Evolutionary conservation across 2,888 invertebrate genomes (phyloP).

Genomic region (Phyllotreta cruciferae): DNA sequence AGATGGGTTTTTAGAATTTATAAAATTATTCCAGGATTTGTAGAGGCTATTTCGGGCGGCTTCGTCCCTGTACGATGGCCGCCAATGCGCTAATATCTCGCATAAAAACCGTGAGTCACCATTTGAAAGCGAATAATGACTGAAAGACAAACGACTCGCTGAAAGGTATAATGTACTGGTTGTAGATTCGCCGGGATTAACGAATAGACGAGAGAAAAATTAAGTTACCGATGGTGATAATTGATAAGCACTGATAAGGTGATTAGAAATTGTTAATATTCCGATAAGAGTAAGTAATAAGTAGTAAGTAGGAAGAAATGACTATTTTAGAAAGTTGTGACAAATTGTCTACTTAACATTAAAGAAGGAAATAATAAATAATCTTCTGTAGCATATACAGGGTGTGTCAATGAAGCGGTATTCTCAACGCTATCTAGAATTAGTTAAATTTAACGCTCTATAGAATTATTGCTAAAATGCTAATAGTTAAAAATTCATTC

Average conservation of each 20-base stretch:
- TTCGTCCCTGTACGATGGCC: slow-evolving; percentile 29
- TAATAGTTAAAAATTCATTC: too few species aligned
- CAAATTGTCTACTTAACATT: too few species aligned
- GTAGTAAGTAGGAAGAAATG: neutral
- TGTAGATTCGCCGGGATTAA: slow-evolving; percentile 11
- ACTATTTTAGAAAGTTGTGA: too few species aligned
- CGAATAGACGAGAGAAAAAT: neutral
- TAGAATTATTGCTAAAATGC: too few species aligned
- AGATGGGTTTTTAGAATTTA: too few species aligned
- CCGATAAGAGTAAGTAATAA: neutral
- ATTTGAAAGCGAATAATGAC: slow-evolving; percentile 32
- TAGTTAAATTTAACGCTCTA: too few species aligned
- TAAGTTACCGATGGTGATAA: slow-evolving; percentile 7
- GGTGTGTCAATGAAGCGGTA: too few species aligned
- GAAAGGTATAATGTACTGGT: slow-evolving; percentile 21
- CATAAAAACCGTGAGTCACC: slow-evolving; percentile 53
- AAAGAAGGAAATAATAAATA: too few species aligned
- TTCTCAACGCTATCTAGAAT: too few species aligned
- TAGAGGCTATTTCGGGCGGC: neutral
- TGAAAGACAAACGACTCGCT: slow-evolving; percentile 25
- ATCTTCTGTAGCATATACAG: too few species aligned
- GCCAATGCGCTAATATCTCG: slow-evolving; percentile 41
- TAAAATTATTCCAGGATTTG: too few species aligned
- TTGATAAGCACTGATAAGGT: neutral
- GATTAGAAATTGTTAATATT: neutral